Evolutionary conservation across 1,140 invertebrate species (phyloP).

Genomic region (Microplitis mediator): DNA sequence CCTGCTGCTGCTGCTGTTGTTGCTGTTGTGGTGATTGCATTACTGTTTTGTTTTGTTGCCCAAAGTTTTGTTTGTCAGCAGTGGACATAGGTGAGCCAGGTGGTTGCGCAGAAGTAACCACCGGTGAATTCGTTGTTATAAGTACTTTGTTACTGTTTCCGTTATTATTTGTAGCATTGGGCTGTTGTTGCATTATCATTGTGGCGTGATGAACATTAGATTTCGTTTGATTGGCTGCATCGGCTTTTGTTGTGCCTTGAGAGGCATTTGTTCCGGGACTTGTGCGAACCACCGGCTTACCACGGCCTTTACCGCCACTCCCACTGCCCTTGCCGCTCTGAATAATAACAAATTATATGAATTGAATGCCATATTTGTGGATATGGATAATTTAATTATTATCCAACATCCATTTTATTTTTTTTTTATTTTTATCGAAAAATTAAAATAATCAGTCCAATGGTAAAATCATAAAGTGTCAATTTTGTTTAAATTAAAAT

Average conservation of each 20-base stretch:
- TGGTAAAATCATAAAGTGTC: no score
- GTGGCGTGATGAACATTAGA: constrained; percentile 51
- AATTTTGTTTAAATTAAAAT: no score
- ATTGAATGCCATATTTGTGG: constrained; percentile 35
- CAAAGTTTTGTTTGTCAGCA: constrained; percentile 54
- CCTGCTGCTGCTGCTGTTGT: constrained; percentile 54
- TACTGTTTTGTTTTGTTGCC: constrained; percentile 60
- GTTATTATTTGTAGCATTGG: constrained; percentile 43
- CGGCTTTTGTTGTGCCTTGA: constrained; percentile 65
- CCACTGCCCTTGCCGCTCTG: constrained; percentile 57
- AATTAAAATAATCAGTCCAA: not conserved
- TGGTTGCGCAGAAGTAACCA: constrained; percentile 51
- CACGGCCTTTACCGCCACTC: constrained; percentile 57
- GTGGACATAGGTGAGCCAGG: constrained; percentile 54
- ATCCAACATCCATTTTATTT: not conserved
- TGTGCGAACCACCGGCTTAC: constrained; percentile 65
- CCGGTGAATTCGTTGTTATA: constrained; percentile 44
- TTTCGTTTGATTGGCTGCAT: constrained; percentile 75
- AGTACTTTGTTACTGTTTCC: constrained; percentile 57
- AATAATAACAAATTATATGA: constrained; percentile 41
- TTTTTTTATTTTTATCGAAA: not conserved
- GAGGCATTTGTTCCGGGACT: constrained; percentile 65
- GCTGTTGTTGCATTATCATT: constrained; percentile 56
- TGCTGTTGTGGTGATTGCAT: constrained; percentile 61
- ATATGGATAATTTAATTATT: not conserved